Evolutionary conservation across 2,888 invertebrate genomes (phyloP), one percentile per base, ranked within the genome.

Genomic region (Sphaerophoria rueppellii): DNA sequence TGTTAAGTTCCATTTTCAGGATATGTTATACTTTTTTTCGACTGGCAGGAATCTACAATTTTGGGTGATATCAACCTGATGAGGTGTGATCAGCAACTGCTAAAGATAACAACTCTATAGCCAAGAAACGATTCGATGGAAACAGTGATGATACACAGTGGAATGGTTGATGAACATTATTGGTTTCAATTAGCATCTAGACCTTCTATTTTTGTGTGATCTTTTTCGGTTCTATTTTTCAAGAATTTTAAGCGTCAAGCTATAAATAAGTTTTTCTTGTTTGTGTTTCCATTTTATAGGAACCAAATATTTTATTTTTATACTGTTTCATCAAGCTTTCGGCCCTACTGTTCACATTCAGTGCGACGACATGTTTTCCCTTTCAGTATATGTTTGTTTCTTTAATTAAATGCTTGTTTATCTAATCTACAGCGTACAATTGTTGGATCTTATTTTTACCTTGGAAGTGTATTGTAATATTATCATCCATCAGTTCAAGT

Each of bases 1-100:
- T 88, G 40, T 88, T 88, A 78, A 91, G 86, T 86, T 91, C 91
- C 52, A 91, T 91, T 87, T 89, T 90, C 81, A 89, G 89, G 89
- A 89, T 89, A 54, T 89, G 88, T 58, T 4, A 4, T 2, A 24
- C 24, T 24, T 24, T 24, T 58, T 57, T 48, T 55, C 2, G 11
- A 57, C 24, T 58, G 24, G 4, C 1, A 40, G 16, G 35, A 32
- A 9, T 58, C 40, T 57, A 11, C 12, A 6, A 52, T 16, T 52
- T 65, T 60, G 16, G 5, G 40, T 82, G 57, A 34, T 74, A 55
- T 74, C 82, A 60, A 72, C 72, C 57, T 76, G 57, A 24, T 24
- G 24, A 52, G 60, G 54, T 70, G 52, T 81, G 76, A 85, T 85
- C 76, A 85, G 55, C 65, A 73, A 83, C 85, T 85, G 71, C 50